phyloP scores from a whole-genome alignment of 2,797 vertebrate genomes.

The Cyprinodon diabolis region DNA sequence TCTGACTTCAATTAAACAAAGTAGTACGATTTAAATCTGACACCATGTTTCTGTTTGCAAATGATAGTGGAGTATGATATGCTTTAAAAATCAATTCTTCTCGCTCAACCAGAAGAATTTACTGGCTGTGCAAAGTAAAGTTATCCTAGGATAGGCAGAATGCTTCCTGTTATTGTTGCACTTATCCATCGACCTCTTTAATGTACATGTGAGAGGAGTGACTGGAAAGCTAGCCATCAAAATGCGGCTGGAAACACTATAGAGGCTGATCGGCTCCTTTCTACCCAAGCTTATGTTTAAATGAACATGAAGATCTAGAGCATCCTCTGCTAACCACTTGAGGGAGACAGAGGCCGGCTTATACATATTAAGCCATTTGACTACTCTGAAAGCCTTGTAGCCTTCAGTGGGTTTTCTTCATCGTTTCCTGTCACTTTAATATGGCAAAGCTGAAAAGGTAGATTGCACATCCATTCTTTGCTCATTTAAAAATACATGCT shows the following conservation, averaged over 20 bases:
- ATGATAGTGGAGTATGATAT: not conserved
- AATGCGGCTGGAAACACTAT: conserved; percentile 21
- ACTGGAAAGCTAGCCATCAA: conserved; percentile 30
- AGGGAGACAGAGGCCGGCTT: conserved; percentile 62
- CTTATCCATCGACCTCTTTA: conserved; percentile 23
- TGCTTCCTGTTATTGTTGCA: conserved; percentile 32
- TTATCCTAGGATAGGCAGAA: conserved; percentile 31
- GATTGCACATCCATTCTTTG: conserved; percentile 12
- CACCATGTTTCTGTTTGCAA: not conserved
- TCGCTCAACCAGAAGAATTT: conserved; percentile 13
- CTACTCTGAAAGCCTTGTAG: conserved; percentile 3
- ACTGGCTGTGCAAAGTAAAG: conserved; percentile 6
- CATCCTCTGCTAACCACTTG: conserved; percentile 36
- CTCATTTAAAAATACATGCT: conserved; percentile 13
- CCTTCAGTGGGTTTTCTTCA: conserved; percentile 19
- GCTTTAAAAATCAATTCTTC: conserved; percentile 10
- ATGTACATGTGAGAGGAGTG: conserved; percentile 27
- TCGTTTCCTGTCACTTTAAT: conserved; percentile 24
- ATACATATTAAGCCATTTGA: conserved; percentile 4
- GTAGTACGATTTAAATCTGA: not conserved
- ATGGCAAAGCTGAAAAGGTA: conserved; percentile 27
- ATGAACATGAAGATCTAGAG: not conserved
- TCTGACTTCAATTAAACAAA: not conserved
- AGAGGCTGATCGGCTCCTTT: conserved; percentile 9
- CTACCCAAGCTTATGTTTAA: conserved; percentile 24